Evolutionary conservation across 2,888 invertebrate genomes (phyloP).

Genomic region (Campopleginae sp.): DNA sequence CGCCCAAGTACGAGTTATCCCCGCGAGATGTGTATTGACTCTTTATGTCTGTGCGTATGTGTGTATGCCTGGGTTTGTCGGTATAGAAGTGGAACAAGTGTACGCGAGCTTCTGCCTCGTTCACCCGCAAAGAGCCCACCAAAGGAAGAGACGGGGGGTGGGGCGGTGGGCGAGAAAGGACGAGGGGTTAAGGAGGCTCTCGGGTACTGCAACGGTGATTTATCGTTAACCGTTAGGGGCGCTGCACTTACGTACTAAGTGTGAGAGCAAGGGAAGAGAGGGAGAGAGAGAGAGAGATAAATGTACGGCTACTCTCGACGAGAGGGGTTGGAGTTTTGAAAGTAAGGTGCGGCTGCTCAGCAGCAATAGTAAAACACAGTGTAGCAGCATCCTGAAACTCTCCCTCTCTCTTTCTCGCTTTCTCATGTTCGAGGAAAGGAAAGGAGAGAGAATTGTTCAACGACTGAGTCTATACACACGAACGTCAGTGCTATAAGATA

Average conservation of each 20-base stretch:
- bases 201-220: constrained; percentile 52
- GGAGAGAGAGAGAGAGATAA: constrained; percentile 46
- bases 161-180: background rate
- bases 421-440: background rate
- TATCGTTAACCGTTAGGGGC: constrained; percentile 66
- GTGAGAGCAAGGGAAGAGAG: background rate
- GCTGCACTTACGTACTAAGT: constrained; percentile 49
- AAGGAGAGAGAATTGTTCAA: constrained; percentile 2
- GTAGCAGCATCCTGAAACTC: constrained; percentile 16
- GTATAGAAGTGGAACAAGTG: background rate
- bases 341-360: constrained; percentile 61
- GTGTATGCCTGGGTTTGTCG: background rate
- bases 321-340: constrained; percentile 58
- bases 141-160: background rate
- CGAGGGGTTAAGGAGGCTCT: constrained; percentile 16
- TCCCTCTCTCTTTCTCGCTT: background rate
- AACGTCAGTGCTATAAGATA: constrained; percentile 23
- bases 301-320: constrained; percentile 54
- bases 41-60: background rate
- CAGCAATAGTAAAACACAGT: constrained; percentile 22
- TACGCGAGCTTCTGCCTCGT: constrained; percentile 1
- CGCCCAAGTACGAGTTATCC: constrained; percentile 52
- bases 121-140: constrained; percentile 11
- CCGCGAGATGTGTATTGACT: constrained; percentile 19
- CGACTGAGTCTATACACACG: constrained; percentile 4